Percentiles rank a stretch among this genome's conserved stretches.
phyloP scores from a whole-genome alignment of 2,797 vertebrate species.

The Microchirus variegatus region DNA sequence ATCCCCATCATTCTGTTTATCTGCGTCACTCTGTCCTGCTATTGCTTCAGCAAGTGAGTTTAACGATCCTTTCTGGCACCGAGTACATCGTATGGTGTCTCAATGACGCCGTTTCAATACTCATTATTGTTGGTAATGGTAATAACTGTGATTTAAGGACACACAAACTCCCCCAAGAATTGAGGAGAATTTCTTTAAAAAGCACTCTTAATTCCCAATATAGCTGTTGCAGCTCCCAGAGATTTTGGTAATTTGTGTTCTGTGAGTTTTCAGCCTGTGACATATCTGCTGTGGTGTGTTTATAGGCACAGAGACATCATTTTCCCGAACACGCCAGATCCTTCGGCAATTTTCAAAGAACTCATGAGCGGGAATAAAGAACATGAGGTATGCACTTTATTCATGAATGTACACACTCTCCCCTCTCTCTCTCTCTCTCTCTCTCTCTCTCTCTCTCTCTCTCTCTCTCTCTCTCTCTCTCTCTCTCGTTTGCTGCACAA shows the following conservation, averaged over 20 bases:
- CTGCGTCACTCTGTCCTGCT: constrained; percentile 59
- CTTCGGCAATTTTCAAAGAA: constrained; percentile 61
- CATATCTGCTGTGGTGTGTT: neutral
- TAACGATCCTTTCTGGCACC: neutral
- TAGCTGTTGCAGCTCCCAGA: too few species aligned
- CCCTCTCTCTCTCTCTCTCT: neutral
- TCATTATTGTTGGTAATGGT: too few species aligned
- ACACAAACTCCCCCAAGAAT: too few species aligned
- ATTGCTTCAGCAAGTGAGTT: constrained; percentile 65
- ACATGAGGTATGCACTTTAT: constrained; percentile 31
- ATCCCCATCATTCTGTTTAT: constrained; percentile 45
- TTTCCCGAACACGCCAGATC: constrained; percentile 59
- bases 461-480: neutral
- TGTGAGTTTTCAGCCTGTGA: neutral
- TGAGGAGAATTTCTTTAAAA: too few species aligned
- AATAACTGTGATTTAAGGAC: too few species aligned
- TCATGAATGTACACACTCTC: neutral
- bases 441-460: too few species aligned
- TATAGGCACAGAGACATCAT: constrained; percentile 53
- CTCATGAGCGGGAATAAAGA: constrained; percentile 56
- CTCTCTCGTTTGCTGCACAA: too few species aligned
- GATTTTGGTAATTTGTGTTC: too few species aligned
- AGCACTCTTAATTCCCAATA: too few species aligned
- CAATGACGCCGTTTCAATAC: too few species aligned
- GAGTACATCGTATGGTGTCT: too few species aligned